Evolutionary conservation across 2,797 vertebrate genomes (phyloP).

Genomic region (Anabacerthia variegaticeps): DNA sequence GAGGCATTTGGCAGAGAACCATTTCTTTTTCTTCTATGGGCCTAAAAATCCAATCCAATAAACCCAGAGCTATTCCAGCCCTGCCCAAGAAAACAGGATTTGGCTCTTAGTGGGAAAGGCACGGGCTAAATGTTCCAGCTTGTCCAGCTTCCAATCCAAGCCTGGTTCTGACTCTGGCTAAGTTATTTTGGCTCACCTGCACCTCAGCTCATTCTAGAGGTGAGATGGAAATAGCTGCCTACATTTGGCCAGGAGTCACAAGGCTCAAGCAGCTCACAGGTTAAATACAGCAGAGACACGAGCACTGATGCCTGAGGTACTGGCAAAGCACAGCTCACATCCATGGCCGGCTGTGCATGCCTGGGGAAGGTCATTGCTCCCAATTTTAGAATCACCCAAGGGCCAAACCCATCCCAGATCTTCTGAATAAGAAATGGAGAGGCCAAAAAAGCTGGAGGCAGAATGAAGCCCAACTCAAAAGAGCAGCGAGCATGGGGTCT

Average conservation of each 20-base stretch:
- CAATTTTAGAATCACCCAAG: not conserved
- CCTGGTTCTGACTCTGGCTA: not conserved
- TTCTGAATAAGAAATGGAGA: not conserved
- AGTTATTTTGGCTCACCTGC: slow-evolving; percentile 21
- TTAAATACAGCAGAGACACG: not conserved
- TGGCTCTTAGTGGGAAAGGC: not conserved
- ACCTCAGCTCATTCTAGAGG: not conserved
- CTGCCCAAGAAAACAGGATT: not conserved
- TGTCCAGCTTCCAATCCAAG: not conserved
- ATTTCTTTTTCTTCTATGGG: not conserved
- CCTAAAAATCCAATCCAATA: not conserved
- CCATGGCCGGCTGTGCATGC: not conserved
- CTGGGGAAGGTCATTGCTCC: not conserved
- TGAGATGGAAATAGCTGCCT: slow-evolving; percentile 9
- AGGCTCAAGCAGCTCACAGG: not conserved
- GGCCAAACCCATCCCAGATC: not conserved
- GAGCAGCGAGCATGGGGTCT: not conserved
- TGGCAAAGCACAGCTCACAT: not conserved
- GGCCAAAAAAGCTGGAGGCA: not conserved
- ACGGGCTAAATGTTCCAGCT: not conserved
- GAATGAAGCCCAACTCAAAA: not conserved
- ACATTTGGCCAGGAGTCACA: not conserved
- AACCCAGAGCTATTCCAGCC: not conserved
- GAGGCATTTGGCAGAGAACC: not conserved
- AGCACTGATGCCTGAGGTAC: not conserved